Evolutionary conservation across 2,888 invertebrate genomes (phyloP), one percentile per base, ranked within the genome.

Genomic region (Ormyrus pomaceus): DNA sequence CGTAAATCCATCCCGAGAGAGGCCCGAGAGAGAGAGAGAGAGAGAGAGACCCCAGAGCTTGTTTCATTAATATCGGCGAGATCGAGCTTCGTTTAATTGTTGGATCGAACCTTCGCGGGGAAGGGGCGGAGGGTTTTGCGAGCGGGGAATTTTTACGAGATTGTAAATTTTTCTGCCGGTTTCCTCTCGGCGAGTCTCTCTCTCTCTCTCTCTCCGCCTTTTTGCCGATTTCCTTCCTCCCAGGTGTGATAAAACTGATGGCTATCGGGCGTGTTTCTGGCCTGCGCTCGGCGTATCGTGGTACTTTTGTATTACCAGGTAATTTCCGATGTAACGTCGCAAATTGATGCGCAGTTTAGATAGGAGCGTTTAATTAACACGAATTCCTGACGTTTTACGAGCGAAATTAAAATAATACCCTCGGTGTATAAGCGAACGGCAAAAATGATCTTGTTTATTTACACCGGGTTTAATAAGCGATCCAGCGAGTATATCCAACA

Each of bases 1-100:
- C 72, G 73, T 79, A 72, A 79, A 79, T 79, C 62, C 74, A 48
- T 65, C 70, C 62, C 64, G n/a, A 10, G 55, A 34, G 34, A 34
- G 34, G 70, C 64, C 6, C 46, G 55, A 34, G 34, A 34, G 34
- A 34, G 34, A 34, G 34, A 34, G 34, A 34, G 34, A 34, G 34
- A 34, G 34, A 34, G 34, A 34, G 34, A 34, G 34, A 34, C 34
- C 34, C 34, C 34, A 34, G 50, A 11, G 64, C 6, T 11, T 34
- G 53, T 48, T 69, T 76, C 69, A 62, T 76, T 76, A 69, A 76
- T 69, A 62, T 53, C 51, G 48, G 59, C 34, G 62, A 58, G 48
- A 45, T 10, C 8, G 13, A 10, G n/a, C 55, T 66, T 61, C 11
- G 34, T 34, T 51, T 65, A 65, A 65, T 51, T 51, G 65, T 51